Base-by-base conservation (phyloP, 2,888 invertebrate species). In the Euspilapteryx auroguttella region DNA sequence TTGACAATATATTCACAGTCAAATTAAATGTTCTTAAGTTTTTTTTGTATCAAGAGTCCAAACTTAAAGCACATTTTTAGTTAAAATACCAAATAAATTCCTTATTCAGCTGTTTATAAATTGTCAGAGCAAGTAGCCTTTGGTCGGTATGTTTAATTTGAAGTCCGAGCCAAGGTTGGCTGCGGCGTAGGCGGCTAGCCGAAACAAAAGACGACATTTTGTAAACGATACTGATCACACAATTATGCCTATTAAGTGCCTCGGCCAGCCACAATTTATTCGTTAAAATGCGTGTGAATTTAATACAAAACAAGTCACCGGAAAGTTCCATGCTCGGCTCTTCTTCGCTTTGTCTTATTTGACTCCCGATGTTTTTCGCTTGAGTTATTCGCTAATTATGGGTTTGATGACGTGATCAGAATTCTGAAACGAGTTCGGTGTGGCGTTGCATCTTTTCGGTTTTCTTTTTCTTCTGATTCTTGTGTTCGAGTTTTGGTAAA, bases 381-480 rank as follows among this genome's bases (percentile, higher is more conserved):
- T 17, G 5, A 17, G 17, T 17, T 17, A 17, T 8, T 17, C 17
- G 5, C 5, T 17, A 17, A 17, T 17, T 17, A 17, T 8, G 5
- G 5, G 17, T 17, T 6, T 17, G 35, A 20, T 34, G 34, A 35
- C 34, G 35, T 36, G 36, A 41, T 37, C 40, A 32, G 37, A 36
- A 33, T 30, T 32, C 34, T 31, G 36, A 45, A 40, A 42, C 45
- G 42, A 45, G 42, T 36, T 35, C 44, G 49, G 47, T 54, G 55
- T 55, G n/a, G n/a, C n/a, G n/a, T n/a, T n/a, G n/a, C n/a, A n/a
- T n/a, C n/a, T n/a, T n/a, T n/a, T n/a, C n/a, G n/a, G n/a, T n/a
- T n/a, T n/a, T n/a, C n/a, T n/a, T n/a, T n/a, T n/a, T n/a, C n/a
- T n/a, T n/a, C n/a, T n/a, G n/a, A n/a, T n/a, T n/a, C n/a, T n/a